phyloP scores from a whole-genome alignment of 2,113 vertebrate species.

The Ceyx cyanopectus region DNA sequence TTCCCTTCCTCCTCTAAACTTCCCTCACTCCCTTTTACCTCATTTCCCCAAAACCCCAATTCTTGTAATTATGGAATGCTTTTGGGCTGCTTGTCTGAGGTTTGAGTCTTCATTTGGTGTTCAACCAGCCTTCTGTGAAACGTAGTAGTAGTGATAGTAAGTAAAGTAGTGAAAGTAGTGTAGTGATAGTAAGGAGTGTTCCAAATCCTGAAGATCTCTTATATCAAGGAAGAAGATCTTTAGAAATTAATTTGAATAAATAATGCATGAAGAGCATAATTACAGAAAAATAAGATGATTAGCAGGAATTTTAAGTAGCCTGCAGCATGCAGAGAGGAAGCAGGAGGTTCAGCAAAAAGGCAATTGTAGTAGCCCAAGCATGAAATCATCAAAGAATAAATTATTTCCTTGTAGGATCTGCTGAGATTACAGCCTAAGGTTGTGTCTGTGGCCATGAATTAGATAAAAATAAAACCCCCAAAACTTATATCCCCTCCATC shows the following conservation, averaged over 20 bases:
- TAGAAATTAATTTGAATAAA: not conserved
- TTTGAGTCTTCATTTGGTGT: not conserved
- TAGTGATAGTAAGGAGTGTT: not conserved
- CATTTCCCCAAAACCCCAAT: not conserved
- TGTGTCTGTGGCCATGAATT: not conserved
- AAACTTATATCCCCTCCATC: not conserved
- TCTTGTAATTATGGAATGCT: not conserved
- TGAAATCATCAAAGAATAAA: slow-evolving; percentile 33
- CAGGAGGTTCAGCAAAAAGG: not conserved
- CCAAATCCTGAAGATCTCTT: not conserved
- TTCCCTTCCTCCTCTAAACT: not conserved
- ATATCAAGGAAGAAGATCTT: not conserved
- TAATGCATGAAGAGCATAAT: not conserved
- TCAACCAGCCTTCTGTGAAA: not conserved
- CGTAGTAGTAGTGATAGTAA: not conserved
- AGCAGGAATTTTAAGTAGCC: not conserved
- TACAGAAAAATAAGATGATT: not conserved
- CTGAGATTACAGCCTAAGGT: slow-evolving; percentile 12
- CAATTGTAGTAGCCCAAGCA: not conserved
- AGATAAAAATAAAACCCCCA: not conserved
- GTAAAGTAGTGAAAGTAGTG: too few relatives aligned
- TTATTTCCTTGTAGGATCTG: not conserved
- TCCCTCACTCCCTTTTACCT: not conserved
- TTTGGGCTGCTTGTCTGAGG: not conserved
- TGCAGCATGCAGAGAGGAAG: not conserved